Evolutionary conservation across 1,140 invertebrate species (phyloP).

Genomic region (Triops longicaudatus): DNA sequence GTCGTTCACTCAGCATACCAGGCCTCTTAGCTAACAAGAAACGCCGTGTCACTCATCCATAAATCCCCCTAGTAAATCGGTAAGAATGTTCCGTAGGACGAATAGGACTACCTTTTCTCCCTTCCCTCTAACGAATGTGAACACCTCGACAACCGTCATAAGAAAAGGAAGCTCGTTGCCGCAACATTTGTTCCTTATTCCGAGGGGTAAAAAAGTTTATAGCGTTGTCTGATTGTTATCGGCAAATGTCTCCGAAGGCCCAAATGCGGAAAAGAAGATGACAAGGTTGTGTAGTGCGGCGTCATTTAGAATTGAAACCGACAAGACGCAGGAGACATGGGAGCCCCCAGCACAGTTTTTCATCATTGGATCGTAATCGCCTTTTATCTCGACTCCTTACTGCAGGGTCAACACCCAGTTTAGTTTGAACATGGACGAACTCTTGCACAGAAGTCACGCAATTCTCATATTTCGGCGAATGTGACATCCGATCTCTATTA

Average conservation of each 20-base stretch:
- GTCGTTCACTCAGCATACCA: not conserved
- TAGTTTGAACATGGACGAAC: not conserved
- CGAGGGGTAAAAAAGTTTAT: not conserved
- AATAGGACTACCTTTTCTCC: not conserved
- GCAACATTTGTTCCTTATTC: not conserved
- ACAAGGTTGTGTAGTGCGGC: not conserved
- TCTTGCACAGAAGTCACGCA: slow-evolving; percentile 3
- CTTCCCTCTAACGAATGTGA: not conserved
- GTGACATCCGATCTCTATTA: not conserved
- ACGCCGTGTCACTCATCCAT: slow-evolving; percentile 6
- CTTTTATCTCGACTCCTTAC: not conserved
- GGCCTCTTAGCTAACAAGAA: not conserved
- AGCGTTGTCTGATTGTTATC: not conserved
- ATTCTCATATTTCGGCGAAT: not conserved
- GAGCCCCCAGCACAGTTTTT: not conserved
- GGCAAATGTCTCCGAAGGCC: not conserved
- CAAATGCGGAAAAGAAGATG: not conserved
- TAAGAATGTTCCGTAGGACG: not conserved
- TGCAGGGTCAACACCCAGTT: not conserved
- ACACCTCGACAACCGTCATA: not conserved
- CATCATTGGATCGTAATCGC: not conserved
- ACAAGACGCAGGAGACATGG: not conserved
- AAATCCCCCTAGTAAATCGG: not conserved
- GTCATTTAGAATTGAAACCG: not conserved
- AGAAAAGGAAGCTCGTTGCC: slow-evolving; percentile 1